A percentile compares a stretch with the other conserved stretches of the same genome.
phyloP scores from a whole-genome alignment of 2,113 vertebrate genomes.

The Suricata suricatta region DNA sequence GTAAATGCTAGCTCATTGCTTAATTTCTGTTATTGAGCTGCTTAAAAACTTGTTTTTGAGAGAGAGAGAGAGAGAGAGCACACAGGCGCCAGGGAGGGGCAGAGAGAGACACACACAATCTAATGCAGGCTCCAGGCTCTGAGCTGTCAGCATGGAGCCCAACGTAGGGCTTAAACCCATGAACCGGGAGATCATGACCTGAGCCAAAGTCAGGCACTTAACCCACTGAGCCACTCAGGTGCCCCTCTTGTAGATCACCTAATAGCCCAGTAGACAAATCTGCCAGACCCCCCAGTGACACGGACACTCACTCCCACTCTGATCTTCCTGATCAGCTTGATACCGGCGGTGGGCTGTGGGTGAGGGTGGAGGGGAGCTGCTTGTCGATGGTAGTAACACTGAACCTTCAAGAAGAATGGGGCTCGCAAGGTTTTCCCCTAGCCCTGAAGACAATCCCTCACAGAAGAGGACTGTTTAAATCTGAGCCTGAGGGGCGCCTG shows the following conservation, averaged over 20 bases:
- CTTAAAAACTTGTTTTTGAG: too few relatives aligned
- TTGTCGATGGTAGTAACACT: not conserved
- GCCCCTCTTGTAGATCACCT: not conserved
- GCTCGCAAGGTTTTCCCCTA: not conserved
- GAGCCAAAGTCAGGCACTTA: too few relatives aligned
- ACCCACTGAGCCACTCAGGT: too few relatives aligned
- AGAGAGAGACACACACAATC: too few relatives aligned
- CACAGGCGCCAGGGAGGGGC: too few relatives aligned
- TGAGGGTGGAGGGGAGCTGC: not conserved
- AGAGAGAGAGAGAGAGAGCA: too few relatives aligned
- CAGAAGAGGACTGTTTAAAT: constrained; percentile 32
- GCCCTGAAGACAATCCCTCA: not conserved
- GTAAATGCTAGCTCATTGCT: not conserved
- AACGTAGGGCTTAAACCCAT: too few relatives aligned
- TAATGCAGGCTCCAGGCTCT: too few relatives aligned
- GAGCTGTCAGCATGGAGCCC: too few relatives aligned
- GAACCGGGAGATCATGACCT: too few relatives aligned
- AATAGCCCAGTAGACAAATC: not conserved
- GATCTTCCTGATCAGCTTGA: not conserved
- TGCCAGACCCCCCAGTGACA: not conserved
- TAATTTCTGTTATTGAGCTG: not conserved
- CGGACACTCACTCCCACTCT: not conserved
- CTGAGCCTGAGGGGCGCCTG: not conserved
- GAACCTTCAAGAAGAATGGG: not conserved
- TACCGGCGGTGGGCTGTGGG: not conserved